A percentile compares a stretch with the other conserved stretches of the same genome.
Evolutionary conservation across 2,113 vertebrate genomes (phyloP).

Genomic region (Emydura subglobosa): DNA sequence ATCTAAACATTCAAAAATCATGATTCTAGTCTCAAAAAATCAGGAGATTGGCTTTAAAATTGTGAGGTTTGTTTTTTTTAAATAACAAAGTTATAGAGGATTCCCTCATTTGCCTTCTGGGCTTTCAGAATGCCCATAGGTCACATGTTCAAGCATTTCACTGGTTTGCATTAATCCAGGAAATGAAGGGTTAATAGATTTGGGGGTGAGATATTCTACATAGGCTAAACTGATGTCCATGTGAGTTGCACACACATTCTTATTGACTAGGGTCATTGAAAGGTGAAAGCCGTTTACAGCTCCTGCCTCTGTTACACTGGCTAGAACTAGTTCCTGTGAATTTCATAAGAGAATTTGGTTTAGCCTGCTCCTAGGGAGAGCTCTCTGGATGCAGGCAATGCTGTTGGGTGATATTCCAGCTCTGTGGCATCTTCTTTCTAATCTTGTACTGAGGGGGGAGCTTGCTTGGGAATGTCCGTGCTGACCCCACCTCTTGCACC

Average conservation of each 20-base stretch:
- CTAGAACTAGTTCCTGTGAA: slow-evolving; percentile 42
- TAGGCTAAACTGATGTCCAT: slow-evolving; percentile 22
- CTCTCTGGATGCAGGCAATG: not conserved
- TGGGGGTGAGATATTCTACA: slow-evolving; percentile 25
- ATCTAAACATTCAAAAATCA: no score
- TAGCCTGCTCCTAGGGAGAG: not conserved
- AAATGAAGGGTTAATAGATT: not conserved
- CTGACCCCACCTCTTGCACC: not conserved
- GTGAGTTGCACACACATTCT: no score
- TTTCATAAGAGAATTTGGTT: not conserved
- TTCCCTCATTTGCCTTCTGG: not conserved
- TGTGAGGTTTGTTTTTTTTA: not conserved
- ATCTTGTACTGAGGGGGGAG: not conserved
- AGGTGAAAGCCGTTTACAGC: slow-evolving; percentile 51
- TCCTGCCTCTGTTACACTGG: not conserved
- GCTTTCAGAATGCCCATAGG: not conserved
- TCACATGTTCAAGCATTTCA: not conserved
- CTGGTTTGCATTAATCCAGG: slow-evolving; percentile 47
- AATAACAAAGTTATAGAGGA: not conserved
- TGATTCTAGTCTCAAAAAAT: no score
- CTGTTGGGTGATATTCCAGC: not conserved
- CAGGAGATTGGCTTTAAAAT: not conserved
- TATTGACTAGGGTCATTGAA: slow-evolving; percentile 16
- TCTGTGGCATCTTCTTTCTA: not conserved
- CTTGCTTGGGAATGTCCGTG: not conserved